A percentile compares a stretch with the other conserved stretches of the same genome.
phyloP scores from a whole-genome alignment of 1,140 invertebrate genomes.

The Heliothis virescens region DNA sequence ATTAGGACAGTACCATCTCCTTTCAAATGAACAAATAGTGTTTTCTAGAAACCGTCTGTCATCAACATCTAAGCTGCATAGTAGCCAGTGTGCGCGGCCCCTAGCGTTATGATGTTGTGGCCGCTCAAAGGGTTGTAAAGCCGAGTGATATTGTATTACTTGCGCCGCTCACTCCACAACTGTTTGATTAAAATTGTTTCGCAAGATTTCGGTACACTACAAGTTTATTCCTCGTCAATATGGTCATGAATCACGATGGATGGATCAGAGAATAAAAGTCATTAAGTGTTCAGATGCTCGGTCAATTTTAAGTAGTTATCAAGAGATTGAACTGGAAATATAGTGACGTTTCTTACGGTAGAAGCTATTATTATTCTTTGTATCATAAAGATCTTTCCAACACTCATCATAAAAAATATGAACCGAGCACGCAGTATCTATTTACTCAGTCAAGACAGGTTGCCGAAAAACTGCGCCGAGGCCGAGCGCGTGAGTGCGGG shows the following conservation, averaged over 20 bases:
- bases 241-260: no score
- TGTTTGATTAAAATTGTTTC: slow-evolving; percentile 39
- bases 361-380: neutral
- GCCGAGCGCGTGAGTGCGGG: slow-evolving; percentile 30
- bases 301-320: no score
- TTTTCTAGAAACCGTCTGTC: no score
- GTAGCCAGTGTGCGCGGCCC: neutral
- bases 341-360: no score
- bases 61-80: no score
- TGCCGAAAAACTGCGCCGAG: slow-evolving; percentile 16
- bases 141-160: slow-evolving; percentile 33
- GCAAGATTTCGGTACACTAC: slow-evolving; percentile 17
- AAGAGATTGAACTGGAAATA: no score
- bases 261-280: no score
- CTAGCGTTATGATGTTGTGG: slow-evolving; percentile 27
- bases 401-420: neutral
- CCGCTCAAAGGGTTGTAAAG: slow-evolving; percentile 25
- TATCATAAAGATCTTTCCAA: neutral
- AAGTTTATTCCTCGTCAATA: neutral
- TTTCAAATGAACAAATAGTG: no score
- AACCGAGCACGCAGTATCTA: slow-evolving; percentile 16
- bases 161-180: slow-evolving; percentile 10
- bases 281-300: no score
- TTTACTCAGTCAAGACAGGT: slow-evolving; percentile 27
- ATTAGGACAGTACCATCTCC: no score